Evolutionary conservation across 2,113 vertebrate genomes (phyloP), one percentile per base, ranked within the genome.

Genomic region (Tenrec ecaudatus): DNA sequence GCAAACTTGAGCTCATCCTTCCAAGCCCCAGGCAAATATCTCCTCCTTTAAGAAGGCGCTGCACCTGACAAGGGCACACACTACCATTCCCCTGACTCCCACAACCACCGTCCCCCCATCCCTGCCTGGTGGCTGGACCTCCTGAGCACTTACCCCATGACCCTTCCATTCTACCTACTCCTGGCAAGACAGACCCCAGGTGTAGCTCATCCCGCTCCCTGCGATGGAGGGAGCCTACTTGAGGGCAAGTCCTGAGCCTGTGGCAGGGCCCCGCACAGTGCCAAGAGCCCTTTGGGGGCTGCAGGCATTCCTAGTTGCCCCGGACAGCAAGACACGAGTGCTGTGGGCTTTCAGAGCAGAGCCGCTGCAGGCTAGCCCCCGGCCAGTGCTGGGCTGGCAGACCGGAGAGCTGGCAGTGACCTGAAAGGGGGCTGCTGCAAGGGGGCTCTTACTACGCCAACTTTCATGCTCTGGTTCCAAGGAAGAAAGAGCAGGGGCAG

Each of bases 401-500:
- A 53, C 47, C 47, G 12, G 47, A 53, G 47, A 53, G 47, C 76
- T 6, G n/a, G 82, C 62, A 31, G 43, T 57, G 0, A 6, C 14
- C 66, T 66, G 9, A 53, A 10, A 29, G 75, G 38, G 16, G 81
- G 43, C 15, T 38, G 16, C 87, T 10, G 7, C 79, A 43, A 43
- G 23, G 1, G n/a, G 15, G n/a, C 27, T 40, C 58, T 73, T 86
- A 66, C 89, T 81, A 38, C 81, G 25, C 38, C 88, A 29, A n/a
- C 1, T 23, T 17, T 33, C 47, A 0, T 4, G 43, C 57, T 36
- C 47, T 23, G n/a, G 68, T 57, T 69, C 69, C 68, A 27, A 60
- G 40, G 33, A 31, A 69, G 64, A 89, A 83, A 88, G 1, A n/a
- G 68, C 25, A 58, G 53, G 75, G 88, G 77, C 95, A 95, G 86